Evolutionary conservation across 2,888 invertebrate species (phyloP).

Genomic region (Monoplex corrugatus): DNA sequence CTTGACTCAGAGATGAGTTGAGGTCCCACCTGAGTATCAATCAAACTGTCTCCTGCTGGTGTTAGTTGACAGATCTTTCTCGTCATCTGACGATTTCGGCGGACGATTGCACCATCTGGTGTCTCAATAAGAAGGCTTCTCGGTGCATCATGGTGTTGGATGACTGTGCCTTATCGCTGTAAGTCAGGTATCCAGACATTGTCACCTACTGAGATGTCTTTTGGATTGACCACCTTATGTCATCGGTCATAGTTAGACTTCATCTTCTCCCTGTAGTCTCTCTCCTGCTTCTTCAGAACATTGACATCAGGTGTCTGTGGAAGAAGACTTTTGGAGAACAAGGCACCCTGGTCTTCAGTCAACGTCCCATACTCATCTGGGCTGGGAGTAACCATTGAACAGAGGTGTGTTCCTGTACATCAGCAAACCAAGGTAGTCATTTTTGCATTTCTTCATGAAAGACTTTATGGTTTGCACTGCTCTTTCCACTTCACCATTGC

Average conservation of each 20-base stretch:
- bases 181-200: background rate
- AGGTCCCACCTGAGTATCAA: too few species aligned
- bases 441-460: slow-evolving; percentile 11
- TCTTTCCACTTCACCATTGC: background rate
- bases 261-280: background rate
- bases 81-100: background rate
- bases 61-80: slow-evolving; percentile 2
- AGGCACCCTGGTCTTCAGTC: background rate
- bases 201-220: background rate
- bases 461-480: background rate
- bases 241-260: background rate
- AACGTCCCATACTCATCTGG: background rate
- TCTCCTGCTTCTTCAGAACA: slow-evolving; percentile 1
- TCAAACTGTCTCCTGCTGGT: background rate
- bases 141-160: background rate
- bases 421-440: background rate
- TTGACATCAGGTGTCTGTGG: background rate
- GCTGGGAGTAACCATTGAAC: background rate
- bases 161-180: slow-evolving; percentile 7
- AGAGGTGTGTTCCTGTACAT: background rate
- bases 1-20: slow-evolving; percentile 7
- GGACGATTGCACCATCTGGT: background rate
- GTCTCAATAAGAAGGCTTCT: background rate
- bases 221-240: too few species aligned
- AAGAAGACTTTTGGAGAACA: background rate